Percentiles rank a stretch among this genome's conserved stretches.
Evolutionary conservation across 1,140 invertebrate species (phyloP).

Genomic region (Drosophila dunni): DNA sequence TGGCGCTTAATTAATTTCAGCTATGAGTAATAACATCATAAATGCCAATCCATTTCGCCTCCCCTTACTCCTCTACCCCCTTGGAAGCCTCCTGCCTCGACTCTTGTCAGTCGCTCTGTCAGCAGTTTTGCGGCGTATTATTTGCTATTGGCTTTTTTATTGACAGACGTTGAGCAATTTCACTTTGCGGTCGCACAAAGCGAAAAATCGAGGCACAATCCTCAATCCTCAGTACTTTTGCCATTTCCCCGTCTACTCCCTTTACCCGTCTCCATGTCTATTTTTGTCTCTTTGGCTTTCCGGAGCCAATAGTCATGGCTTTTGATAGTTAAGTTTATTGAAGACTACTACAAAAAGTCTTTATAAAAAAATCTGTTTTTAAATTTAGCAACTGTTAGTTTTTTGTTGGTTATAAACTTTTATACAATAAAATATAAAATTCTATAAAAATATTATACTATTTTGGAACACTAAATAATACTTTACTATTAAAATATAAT

Average conservation of each 20-base stretch:
- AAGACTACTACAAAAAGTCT: no score
- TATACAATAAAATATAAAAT: no score
- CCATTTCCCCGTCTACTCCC: not conserved
- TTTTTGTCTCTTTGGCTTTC: no score
- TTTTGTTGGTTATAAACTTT: no score
- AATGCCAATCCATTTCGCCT: slow-evolving; percentile 59
- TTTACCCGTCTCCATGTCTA: not conserved
- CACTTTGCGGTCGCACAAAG: slow-evolving; percentile 65
- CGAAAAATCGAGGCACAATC: slow-evolving; percentile 21
- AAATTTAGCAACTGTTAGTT: no score
- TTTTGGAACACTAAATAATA: no score
- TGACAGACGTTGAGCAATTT: slow-evolving; percentile 75
- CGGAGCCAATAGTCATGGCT: slow-evolving; percentile 5
- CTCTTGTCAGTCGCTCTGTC: slow-evolving; percentile 30
- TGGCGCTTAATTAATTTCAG: slow-evolving; percentile 74
- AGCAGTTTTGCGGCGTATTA: slow-evolving; percentile 68
- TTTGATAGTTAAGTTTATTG: slow-evolving; percentile 2
- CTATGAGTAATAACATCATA: slow-evolving; percentile 58
- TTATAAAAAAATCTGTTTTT: no score
- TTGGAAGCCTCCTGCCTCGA: not conserved
- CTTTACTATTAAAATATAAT: no score
- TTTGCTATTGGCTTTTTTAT: slow-evolving; percentile 72
- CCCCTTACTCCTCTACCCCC: not conserved
- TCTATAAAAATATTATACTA: no score
- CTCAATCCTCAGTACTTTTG: not conserved